These are phyloP conservation scores for Tiliacea citrago DNA, from an alignment of 2,888 invertebrate species.

Conservation along the genomic window DNA sequence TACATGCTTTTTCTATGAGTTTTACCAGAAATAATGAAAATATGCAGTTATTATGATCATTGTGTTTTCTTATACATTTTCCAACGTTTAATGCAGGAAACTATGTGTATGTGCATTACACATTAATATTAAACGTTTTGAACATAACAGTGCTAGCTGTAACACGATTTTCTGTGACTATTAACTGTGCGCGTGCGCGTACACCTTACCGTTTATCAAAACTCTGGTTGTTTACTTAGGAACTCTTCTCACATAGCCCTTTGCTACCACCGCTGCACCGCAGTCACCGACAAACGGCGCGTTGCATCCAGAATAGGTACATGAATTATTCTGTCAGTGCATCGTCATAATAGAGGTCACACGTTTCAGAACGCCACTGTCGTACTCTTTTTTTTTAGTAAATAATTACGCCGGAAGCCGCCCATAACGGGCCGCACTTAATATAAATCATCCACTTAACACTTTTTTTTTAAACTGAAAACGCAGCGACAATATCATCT, in stretches of 20 bases:
- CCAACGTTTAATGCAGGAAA: slow-evolving; percentile 5
- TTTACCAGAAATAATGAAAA: not conserved
- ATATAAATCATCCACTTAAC: slow-evolving; percentile 90
- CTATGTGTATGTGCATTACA: slow-evolving; percentile 1
- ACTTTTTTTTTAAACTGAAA: slow-evolving; percentile 84
- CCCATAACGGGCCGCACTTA: slow-evolving; percentile 84
- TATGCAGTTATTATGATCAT: not conserved
- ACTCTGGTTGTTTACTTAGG: slow-evolving; percentile 33
- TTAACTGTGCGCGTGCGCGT: slow-evolving; percentile 32
- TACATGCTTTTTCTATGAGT: not conserved
- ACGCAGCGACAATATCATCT: slow-evolving; percentile 86
- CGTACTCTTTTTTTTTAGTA: slow-evolving; percentile 74
- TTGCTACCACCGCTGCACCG: slow-evolving; percentile 24
- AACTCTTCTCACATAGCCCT: slow-evolving; percentile 58
- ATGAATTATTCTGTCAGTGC: slow-evolving; percentile 82
- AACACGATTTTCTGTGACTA: slow-evolving; percentile 29
- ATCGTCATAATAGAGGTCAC: slow-evolving; percentile 74
- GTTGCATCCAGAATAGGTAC: slow-evolving; percentile 64
- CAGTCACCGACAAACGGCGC: slow-evolving; percentile 73
- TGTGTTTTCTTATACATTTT: slow-evolving; percentile 1
- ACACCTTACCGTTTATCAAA: slow-evolving; percentile 20
- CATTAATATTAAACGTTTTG: slow-evolving; percentile 19
- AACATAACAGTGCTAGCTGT: slow-evolving; percentile 13
- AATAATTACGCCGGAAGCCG: slow-evolving; percentile 88
- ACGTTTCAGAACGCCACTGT: slow-evolving; percentile 70